These are phyloP conservation scores for Scaptomyza polygonia DNA, from an alignment of 2,888 invertebrate genomes.

Conservation along the genomic window DNA sequence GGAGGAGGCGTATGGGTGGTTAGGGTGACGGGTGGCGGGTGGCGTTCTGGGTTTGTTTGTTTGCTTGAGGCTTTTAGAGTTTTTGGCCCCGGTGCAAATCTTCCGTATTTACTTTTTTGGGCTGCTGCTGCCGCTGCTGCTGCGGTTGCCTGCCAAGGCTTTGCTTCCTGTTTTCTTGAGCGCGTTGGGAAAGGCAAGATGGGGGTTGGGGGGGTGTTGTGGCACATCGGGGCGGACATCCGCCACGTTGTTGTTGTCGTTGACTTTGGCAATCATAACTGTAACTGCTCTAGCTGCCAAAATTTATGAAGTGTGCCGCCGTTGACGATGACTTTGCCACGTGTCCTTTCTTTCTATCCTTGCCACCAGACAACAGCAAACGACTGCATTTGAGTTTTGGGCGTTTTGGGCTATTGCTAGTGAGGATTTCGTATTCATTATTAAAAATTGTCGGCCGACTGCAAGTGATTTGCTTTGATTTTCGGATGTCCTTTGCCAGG, in stretches of 20 bases:
- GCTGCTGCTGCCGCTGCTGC: conserved; percentile 29
- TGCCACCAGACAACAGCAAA: conserved; percentile 1
- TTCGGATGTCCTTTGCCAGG: conserved; percentile 23
- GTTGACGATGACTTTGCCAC: conserved; percentile 71
- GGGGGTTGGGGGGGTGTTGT: neutral
- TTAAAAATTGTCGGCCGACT: conserved; percentile 57
- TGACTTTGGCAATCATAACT: conserved; percentile 81
- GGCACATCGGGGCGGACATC: conserved; percentile 63
- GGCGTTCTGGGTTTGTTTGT: conserved; percentile 56
- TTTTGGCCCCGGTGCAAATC: conserved; percentile 54
- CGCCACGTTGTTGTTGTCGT: conserved; percentile 58
- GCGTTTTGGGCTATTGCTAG: conserved; percentile 44
- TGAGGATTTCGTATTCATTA: conserved; percentile 50
- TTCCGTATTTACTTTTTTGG: conserved; percentile 69
- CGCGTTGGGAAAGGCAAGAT: neutral
- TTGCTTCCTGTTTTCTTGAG: conserved; percentile 49
- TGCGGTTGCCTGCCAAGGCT: conserved; percentile 76
- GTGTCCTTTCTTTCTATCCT: conserved; percentile 42
- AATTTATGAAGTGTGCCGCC: conserved; percentile 83
- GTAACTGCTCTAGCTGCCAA: conserved; percentile 73
- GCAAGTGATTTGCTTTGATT: conserved; percentile 75
- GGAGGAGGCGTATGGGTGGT: neutral
- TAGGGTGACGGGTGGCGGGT: conserved; percentile 6
- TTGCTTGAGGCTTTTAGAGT: conserved; percentile 63
- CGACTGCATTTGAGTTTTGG: conserved; percentile 68